Conservation (phyloP, 2,797 vertebrate species). For the Tiaroga cobitis region DNA sequence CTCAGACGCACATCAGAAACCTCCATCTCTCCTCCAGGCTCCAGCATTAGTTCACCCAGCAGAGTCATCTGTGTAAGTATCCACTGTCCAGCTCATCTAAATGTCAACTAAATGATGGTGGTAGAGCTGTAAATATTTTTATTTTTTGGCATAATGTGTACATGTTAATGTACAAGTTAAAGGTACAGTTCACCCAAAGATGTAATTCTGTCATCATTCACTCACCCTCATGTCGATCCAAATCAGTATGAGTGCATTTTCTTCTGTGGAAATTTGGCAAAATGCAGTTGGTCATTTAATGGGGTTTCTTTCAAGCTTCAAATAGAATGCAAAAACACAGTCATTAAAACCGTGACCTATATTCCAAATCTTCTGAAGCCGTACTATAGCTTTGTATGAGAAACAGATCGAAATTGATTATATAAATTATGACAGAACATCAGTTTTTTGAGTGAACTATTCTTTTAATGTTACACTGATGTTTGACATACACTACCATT, state of each 20-base stretch:
- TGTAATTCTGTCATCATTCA: not conserved
- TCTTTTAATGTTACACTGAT: not conserved
- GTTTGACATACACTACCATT: not conserved
- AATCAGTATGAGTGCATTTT: not conserved
- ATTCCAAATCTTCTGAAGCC: not conserved
- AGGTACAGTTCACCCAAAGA: not conserved
- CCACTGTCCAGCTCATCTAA: not conserved
- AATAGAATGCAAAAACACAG: not conserved
- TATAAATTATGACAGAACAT: not conserved
- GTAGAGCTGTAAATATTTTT: not conserved
- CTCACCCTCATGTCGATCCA: not conserved
- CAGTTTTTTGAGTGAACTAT: not conserved
- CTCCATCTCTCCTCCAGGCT: constrained; percentile 96
- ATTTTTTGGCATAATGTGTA: not conserved
- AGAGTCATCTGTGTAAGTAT: constrained; percentile 96
- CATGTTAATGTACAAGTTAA: not conserved
- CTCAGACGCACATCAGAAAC: constrained; percentile 95
- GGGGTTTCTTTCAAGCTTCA: not conserved
- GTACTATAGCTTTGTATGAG: not conserved
- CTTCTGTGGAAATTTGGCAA: not conserved
- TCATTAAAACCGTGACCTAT: not conserved
- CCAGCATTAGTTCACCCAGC: constrained; percentile 95
- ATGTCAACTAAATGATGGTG: not conserved
- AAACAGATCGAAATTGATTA: not conserved
- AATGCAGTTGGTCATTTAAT: not conserved